Evolutionary conservation across 2,797 vertebrate species (phyloP), one percentile per base, ranked within the genome.

Genomic region (Anolis apletophallus): DNA sequence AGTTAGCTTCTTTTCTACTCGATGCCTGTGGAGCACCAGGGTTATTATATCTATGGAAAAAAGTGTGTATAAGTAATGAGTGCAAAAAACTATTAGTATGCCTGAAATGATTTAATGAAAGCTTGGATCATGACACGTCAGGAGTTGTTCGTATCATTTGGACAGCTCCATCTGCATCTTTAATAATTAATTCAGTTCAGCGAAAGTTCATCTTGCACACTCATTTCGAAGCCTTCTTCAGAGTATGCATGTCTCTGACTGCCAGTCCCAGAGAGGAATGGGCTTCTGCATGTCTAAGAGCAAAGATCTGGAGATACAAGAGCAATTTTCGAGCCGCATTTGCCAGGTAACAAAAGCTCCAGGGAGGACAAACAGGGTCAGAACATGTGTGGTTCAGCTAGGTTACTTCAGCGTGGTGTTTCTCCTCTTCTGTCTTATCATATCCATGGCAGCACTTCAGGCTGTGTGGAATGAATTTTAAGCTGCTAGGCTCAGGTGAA

Each of bases 111-210:
- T 97, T 98, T 97, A 97, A 98, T 98, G 97, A 98, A 97, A 97
- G 97, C 96, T 98, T 97, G 97, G 98, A 99, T 98, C 98, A 98
- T 98, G 98, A 98, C 98, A 98, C 95, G 95, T 98, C 98, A 97
- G 95, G 96, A 98, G 96, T 96, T 97, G 97, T 98, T 98, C 98
- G 97, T 98, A 97, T 99, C 98, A 98, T 97, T 97, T 95, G 97
- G 98, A 99, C 98, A 98, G 97, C 97, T 99, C 98, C 98, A 99
- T 99, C 98, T 99, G 98, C 97, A 97, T 97, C 97, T 97, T 99
- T 97, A 99, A 99, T 99, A 99, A 99, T 99, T 99, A 97, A 99
- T 99, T 97, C 97, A 95, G 99, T 99, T 99, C 98, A 99, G 96
- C 95, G 93, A 94, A 97, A 99, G 98, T 99, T 99, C 98, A 99